Conservation (phyloP, 2,113 vertebrate genomes). For the Embiotoca jacksoni region DNA sequence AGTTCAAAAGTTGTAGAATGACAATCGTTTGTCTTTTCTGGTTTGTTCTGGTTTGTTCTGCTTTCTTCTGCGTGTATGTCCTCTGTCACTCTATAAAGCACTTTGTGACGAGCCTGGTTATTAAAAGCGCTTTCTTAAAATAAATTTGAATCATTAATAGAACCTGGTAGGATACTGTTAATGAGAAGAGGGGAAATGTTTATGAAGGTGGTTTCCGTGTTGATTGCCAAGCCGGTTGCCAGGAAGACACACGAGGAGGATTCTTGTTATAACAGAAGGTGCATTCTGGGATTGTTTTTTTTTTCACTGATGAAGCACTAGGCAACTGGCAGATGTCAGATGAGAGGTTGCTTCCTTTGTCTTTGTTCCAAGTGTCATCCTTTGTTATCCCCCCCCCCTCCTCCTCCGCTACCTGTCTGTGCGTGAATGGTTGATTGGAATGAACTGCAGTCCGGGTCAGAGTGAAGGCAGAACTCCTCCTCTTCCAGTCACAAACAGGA, state of each 20-base stretch:
- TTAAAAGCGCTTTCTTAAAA: constrained; percentile 52
- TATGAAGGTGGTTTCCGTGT: constrained; percentile 35
- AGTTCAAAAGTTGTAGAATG: constrained; percentile 1
- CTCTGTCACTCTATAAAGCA: constrained; percentile 71
- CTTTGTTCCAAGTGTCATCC: neutral
- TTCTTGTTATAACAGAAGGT: constrained; percentile 43
- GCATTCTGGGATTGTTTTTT: constrained; percentile 55
- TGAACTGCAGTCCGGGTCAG: constrained; percentile 54
- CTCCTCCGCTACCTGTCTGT: constrained; percentile 23
- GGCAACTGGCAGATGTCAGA: constrained; percentile 30
- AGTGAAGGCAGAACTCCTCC: constrained; percentile 68
- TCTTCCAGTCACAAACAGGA: constrained; percentile 59
- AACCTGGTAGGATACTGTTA: constrained; percentile 37
- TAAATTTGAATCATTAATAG: constrained; percentile 14
- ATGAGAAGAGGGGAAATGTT: constrained; percentile 27
- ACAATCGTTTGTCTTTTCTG: constrained; percentile 13
- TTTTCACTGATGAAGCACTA: constrained; percentile 29
- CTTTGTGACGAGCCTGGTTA: constrained; percentile 76
- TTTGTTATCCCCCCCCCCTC: neutral
- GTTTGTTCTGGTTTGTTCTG: constrained; percentile 3
- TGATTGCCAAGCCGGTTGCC: constrained; percentile 65
- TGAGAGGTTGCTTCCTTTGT: constrained; percentile 32
- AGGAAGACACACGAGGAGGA: constrained; percentile 72
- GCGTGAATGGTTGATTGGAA: constrained; percentile 63
- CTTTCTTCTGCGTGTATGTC: neutral